Conservation (phyloP, 2,888 invertebrate species). For the Adineta ricciae region DNA sequence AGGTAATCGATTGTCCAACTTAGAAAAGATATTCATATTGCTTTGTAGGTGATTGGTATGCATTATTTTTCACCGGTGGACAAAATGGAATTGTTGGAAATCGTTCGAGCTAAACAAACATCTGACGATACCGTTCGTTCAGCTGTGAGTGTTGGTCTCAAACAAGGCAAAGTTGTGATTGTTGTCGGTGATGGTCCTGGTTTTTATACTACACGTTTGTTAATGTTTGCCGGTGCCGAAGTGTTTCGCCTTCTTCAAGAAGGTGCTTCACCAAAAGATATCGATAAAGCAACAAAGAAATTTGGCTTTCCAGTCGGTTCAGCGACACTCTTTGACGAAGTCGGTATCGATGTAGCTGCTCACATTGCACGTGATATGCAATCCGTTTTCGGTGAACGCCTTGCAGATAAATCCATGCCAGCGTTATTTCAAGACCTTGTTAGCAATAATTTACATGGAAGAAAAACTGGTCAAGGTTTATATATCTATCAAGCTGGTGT, state of each 20-base stretch:
- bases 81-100: constrained; percentile 95
- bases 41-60: constrained; percentile 70
- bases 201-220: constrained; percentile 91
- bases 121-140: constrained; percentile 73
- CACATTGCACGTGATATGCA: constrained; percentile 80
- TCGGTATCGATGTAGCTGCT: constrained; percentile 68
- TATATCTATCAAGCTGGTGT: constrained; percentile 63
- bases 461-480: constrained; percentile 88
- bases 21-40: constrained; percentile 35
- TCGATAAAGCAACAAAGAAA: constrained; percentile 71
- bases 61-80: constrained; percentile 99
- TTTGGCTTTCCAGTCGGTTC: constrained; percentile 97
- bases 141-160: constrained; percentile 67
- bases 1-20: constrained; percentile 54
- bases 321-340: constrained; percentile 85
- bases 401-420: constrained; percentile 60
- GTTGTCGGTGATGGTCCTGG: constrained; percentile 96
- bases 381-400: constrained; percentile 74
- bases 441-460: constrained; percentile 74
- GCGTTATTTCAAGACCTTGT: constrained; percentile 76
- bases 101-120: constrained; percentile 90
- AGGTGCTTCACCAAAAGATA: constrained; percentile 76
- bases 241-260: constrained; percentile 69
- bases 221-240: constrained; percentile 85
- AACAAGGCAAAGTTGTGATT: constrained; percentile 93